Evolutionary conservation across 2,797 vertebrate species (phyloP), one percentile per base, ranked within the genome.

Genomic region (Vespertilio murinus): DNA sequence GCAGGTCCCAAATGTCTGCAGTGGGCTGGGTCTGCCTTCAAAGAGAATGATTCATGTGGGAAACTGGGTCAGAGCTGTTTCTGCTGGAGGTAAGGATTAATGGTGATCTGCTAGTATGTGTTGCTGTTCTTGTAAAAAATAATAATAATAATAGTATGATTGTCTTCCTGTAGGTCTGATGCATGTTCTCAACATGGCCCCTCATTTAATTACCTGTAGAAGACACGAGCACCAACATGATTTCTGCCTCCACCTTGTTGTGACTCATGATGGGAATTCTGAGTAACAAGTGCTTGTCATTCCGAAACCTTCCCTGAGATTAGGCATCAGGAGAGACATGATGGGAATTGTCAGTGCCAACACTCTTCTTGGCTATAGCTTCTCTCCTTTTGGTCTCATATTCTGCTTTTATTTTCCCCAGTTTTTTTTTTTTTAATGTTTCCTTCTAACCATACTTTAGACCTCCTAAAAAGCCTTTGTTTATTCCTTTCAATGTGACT

Each of bases 241-340:
- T 52, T 83, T 67, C 80, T 84, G 38, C 49, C 85, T 93, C 95
- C 74, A 49, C 88, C 88, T 88, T 22, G 20, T 69, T 64, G 82
- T 97, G 97, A 96, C 77, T 96, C 96, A 94, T 4, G 45, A 22
- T 89, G 83, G 95, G 94, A 94, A 92, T 86, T 95, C 80, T 94
- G 89, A 92, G 47, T 69, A 86, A 80, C 16, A 75, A 13, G 65
- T 88, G 42, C 69, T 73, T 83, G 86, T 87, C 71, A 65, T 54
- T 82, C 74, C 0, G 1, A 86, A 93, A 42, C 13, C 45, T 84
- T 10, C 42, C 54, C 70, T 56, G 23, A 47, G 49, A 47, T 77
- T 9, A 86, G 30, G 69, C 35, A 23, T 33, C 4, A 10, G 84
- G 67, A 92, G n/a, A 69, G 5, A 45, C 40, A 3, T 0, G 5